These are phyloP conservation scores for Linnaemya vulpina DNA, from an alignment of 2,888 invertebrate genomes.

Conservation along the genomic window DNA sequence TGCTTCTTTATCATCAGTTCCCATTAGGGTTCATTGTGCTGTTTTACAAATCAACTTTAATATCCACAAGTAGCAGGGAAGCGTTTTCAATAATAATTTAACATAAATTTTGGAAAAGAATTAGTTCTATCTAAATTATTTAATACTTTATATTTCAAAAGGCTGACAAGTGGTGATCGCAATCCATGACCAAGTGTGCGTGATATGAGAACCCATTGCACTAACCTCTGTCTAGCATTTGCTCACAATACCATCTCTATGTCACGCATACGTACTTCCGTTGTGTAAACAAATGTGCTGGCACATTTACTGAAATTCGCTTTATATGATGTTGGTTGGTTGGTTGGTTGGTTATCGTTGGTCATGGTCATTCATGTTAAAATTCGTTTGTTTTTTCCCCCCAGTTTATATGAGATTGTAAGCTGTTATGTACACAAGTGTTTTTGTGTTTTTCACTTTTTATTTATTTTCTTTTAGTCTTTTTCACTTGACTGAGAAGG, in stretches of 20 bases:
- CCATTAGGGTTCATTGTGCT: no score
- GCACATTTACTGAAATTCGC: slow-evolving; percentile 42
- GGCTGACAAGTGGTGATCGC: no score
- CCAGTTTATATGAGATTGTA: slow-evolving; percentile 8
- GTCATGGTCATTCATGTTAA: slow-evolving; percentile 62
- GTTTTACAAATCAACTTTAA: no score
- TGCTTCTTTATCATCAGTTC: no score
- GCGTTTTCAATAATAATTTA: no score
- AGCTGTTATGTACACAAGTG: slow-evolving; percentile 39
- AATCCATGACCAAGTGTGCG: no score
- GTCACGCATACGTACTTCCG: neutral
- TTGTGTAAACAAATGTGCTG: neutral
- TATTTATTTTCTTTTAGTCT: slow-evolving; percentile 44
- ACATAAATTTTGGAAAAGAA: no score
- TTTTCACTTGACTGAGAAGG: slow-evolving; percentile 45
- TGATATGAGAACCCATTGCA: no score
- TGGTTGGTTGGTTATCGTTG: slow-evolving; percentile 43
- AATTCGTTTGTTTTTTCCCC: slow-evolving; percentile 23
- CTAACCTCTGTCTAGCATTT: neutral
- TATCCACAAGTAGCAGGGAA: no score
- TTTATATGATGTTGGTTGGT: slow-evolving; percentile 42
- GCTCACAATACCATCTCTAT: neutral
- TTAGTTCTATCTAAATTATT: no score
- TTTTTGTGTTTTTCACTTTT: slow-evolving; percentile 10
- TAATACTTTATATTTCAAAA: no score